These are phyloP conservation scores for Isurus oxyrinchus DNA, from an alignment of 2,113 vertebrate species.

Conservation along the genomic window DNA sequence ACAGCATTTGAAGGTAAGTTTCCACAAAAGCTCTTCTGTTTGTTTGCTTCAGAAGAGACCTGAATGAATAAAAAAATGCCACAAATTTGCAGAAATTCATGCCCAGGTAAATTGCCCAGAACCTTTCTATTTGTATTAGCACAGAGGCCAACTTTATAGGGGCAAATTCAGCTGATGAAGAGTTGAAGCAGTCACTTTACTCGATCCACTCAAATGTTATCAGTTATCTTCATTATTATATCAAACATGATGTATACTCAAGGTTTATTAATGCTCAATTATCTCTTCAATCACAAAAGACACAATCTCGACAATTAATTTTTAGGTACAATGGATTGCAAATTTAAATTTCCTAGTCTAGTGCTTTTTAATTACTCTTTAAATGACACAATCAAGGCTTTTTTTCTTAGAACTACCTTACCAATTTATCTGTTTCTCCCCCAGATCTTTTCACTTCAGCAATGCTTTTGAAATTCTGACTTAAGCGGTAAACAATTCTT, in stretches of 20 bases:
- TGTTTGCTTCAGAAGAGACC: too few species aligned
- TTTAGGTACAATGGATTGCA: slow-evolving; percentile 40
- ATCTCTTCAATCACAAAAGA: slow-evolving; percentile 49
- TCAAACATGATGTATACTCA: slow-evolving; percentile 56
- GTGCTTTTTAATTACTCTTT: not conserved
- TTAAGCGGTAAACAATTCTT: not conserved
- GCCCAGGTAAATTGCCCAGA: too few species aligned
- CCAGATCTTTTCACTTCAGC: not conserved
- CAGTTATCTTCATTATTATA: slow-evolving; percentile 41
- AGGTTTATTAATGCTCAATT: slow-evolving; percentile 56
- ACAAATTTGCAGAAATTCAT: too few species aligned
- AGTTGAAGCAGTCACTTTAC: not conserved
- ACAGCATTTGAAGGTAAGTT: too few species aligned
- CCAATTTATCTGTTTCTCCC: not conserved
- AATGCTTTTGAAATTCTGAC: not conserved
- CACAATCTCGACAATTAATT: slow-evolving; percentile 59
- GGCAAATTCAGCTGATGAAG: not conserved
- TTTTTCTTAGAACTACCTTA: not conserved
- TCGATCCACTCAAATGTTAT: not conserved
- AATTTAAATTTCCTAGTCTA: not conserved
- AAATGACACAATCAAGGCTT: not conserved
- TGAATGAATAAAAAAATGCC: too few species aligned
- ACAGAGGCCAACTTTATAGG: too few species aligned
- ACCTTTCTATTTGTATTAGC: too few species aligned
- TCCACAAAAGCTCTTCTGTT: too few species aligned